phyloP scores from a whole-genome alignment of 2,888 invertebrate genomes.

The Ctenicera cuprea region DNA sequence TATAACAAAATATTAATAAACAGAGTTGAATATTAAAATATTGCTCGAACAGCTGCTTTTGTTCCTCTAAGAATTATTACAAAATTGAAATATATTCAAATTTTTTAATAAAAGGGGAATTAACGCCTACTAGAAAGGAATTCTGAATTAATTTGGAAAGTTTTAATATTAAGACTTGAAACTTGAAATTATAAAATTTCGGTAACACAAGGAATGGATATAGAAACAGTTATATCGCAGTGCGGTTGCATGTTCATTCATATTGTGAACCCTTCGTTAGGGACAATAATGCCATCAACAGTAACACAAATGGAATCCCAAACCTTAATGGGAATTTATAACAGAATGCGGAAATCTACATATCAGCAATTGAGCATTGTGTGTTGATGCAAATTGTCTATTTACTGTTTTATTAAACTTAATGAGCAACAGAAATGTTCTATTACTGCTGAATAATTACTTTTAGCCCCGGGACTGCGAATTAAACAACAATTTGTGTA shows the following conservation, averaged over 20 bases:
- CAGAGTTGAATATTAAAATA: too few relatives aligned
- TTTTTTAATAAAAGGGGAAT: not conserved
- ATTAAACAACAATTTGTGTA: too few relatives aligned
- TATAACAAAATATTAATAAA: too few relatives aligned
- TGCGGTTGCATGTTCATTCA: not conserved
- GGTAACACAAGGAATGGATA: not conserved
- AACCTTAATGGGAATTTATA: conserved; percentile 4
- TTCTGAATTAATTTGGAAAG: not conserved
- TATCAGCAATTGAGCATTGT: not conserved
- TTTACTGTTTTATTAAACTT: too few relatives aligned
- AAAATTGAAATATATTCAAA: not conserved
- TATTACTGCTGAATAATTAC: too few relatives aligned
- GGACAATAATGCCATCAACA: conserved; percentile 12
- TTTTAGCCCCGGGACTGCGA: too few relatives aligned
- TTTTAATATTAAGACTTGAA: not conserved
- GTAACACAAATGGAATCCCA: conserved; percentile 14
- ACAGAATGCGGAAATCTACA: conserved; percentile 12
- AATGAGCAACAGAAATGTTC: too few relatives aligned
- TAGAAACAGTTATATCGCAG: not conserved
- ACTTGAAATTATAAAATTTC: not conserved
- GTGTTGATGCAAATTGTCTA: too few relatives aligned
- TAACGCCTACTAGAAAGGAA: not conserved
- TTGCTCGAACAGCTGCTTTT: too few relatives aligned
- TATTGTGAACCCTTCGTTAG: not conserved
- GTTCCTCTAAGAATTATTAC: too few relatives aligned